These are phyloP conservation scores for Enteromius radiatus DNA, from an alignment of 2,797 vertebrate genomes.

Conservation along the genomic window DNA sequence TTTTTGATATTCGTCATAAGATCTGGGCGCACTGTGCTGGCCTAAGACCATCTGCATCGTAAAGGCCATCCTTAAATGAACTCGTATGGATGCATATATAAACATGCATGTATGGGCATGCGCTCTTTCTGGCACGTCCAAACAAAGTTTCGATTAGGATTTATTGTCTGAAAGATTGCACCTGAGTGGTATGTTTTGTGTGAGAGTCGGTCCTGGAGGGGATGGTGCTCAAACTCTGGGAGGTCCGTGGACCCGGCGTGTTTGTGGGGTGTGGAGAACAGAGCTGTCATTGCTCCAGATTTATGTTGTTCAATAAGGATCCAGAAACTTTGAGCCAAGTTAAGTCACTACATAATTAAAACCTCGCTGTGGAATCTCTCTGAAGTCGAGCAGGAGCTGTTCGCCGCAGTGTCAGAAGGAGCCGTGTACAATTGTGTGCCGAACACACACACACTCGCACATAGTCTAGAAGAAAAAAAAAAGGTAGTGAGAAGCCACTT, in stretches of 20 bases:
- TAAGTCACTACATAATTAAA: constrained; percentile 76
- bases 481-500: not conserved
- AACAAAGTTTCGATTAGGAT: constrained; percentile 16
- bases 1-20: constrained; percentile 49
- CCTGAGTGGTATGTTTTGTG: constrained; percentile 42
- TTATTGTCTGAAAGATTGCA: constrained; percentile 35
- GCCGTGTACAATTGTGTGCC: constrained; percentile 30
- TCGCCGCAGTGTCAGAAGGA: constrained; percentile 52
- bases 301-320: constrained; percentile 72
- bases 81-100: constrained; percentile 29
- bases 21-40: constrained; percentile 40
- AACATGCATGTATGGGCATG: constrained; percentile 3
- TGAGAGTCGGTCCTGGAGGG: constrained; percentile 28
- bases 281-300: constrained; percentile 67
- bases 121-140: constrained; percentile 1
- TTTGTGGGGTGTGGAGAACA: constrained; percentile 64
- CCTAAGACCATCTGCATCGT: constrained; percentile 10
- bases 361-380: constrained; percentile 73
- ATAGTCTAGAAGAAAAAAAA: not conserved
- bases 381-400: constrained; percentile 67
- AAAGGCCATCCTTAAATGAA: constrained; percentile 39
- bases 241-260: constrained; percentile 58
- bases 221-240: constrained; percentile 53
- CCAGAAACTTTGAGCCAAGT: constrained; percentile 71
- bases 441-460: constrained; percentile 39